phyloP scores from a whole-genome alignment of 2,888 invertebrate genomes.

The Agriopis aurantiaria region DNA sequence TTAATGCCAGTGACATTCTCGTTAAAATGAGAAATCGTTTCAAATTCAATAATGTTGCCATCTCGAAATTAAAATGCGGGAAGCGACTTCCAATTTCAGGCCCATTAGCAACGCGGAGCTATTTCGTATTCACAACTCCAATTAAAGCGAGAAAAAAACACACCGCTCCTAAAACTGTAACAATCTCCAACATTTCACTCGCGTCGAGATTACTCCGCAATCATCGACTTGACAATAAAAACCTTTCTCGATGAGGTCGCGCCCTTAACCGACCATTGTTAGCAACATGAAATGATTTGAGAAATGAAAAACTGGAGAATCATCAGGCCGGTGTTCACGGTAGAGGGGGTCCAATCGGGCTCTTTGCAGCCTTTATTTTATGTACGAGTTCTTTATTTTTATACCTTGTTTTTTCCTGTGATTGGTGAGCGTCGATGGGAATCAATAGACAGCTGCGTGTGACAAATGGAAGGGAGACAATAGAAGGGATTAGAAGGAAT shows the following conservation, averaged over 20 bases:
- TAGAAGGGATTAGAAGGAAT: slow-evolving; percentile 32
- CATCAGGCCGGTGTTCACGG: slow-evolving; percentile 55
- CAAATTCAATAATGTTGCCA: slow-evolving; percentile 53
- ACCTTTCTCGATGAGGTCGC: slow-evolving; percentile 52
- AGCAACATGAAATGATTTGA: slow-evolving; percentile 51
- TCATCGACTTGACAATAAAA: slow-evolving; percentile 57
- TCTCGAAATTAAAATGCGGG: slow-evolving; percentile 68
- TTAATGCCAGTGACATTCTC: slow-evolving; percentile 30
- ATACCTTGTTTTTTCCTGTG: slow-evolving; percentile 36
- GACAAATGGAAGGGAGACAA: slow-evolving; percentile 51
- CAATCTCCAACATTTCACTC: slow-evolving; percentile 50
- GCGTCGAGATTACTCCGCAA: slow-evolving; percentile 52
- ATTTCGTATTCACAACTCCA: slow-evolving; percentile 65
- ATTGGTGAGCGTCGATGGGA: slow-evolving; percentile 38
- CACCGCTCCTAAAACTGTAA: slow-evolving; percentile 40
- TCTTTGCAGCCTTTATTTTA: slow-evolving; percentile 25
- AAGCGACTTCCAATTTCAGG: slow-evolving; percentile 59
- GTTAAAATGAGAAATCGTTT: slow-evolving; percentile 49
- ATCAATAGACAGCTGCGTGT: slow-evolving; percentile 52
- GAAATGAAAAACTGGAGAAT: slow-evolving; percentile 56
- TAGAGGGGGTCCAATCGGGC: slow-evolving; percentile 57
- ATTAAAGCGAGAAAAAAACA: slow-evolving; percentile 63
- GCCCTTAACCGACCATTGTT: slow-evolving; percentile 42
- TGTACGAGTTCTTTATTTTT: slow-evolving; percentile 34
- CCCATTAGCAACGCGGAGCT: slow-evolving; percentile 56